Evolutionary conservation across 2,113 vertebrate species (phyloP).

Genomic region (Chauna torquata): DNA sequence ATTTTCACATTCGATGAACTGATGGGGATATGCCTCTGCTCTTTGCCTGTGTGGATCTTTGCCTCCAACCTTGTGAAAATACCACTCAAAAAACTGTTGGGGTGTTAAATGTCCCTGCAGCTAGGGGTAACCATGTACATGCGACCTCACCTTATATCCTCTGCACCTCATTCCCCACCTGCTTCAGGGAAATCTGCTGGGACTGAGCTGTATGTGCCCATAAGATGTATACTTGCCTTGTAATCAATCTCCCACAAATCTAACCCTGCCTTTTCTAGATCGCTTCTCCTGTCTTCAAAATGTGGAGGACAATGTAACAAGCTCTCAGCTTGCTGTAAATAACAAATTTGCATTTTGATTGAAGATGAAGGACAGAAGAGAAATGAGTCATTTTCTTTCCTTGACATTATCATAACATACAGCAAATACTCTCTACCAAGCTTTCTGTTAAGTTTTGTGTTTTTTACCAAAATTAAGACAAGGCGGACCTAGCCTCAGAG

Average conservation of each 20-base stretch:
- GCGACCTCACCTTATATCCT: neutral
- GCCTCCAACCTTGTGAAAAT: neutral
- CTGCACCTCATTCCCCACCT: neutral
- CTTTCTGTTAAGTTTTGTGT: neutral
- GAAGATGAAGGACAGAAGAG: neutral
- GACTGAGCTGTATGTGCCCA: neutral
- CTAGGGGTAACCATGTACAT: rapidly evolving
- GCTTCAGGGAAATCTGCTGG: neutral
- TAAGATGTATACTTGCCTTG: neutral
- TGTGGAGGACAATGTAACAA: neutral
- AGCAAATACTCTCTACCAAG: neutral
- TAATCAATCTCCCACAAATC: neutral
- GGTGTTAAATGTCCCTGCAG: neutral
- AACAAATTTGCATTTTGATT: neutral
- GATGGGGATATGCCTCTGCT: rapidly evolving
- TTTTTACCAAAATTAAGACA: neutral
- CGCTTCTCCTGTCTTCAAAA: neutral
- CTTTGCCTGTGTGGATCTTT: neutral
- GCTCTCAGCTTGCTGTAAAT: neutral
- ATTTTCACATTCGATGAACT: neutral
- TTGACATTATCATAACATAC: neutral
- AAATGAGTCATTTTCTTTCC: neutral
- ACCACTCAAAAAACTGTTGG: neutral
- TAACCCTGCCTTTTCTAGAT: neutral
- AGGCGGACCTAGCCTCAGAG: neutral